Base-by-base conservation (phyloP, 2,888 invertebrate genomes). In the Branchellion lobata region DNA sequence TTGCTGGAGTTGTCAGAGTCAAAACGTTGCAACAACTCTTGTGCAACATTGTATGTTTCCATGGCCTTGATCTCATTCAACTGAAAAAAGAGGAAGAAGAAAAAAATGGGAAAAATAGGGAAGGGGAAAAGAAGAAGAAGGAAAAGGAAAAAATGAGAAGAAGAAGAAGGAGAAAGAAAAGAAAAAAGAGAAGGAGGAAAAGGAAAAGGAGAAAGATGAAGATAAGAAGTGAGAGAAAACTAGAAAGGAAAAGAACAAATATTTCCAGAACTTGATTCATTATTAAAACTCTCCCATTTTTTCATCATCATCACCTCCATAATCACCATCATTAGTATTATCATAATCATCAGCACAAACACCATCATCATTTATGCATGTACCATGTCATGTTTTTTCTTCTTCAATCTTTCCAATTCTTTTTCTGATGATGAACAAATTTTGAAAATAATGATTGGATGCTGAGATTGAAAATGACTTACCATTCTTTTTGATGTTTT, bases 51-150 rank as follows among this genome's bases (percentile, higher is more conserved):
- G 87, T 96, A 99, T 0, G 96, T 97, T 88, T 98, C 97, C 57
- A 92, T 97, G 86, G 98, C 96, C 92, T 94, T 96, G 47, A 99
- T 96, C 86, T 94, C 93, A 85, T 98, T 96, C 80, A 99, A 83
- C 81, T 73, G 75, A n/a, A n/a, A n/a, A n/a, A 24, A 34, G n/a
- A 33, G 40, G 0, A 36, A 5, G 3, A 21, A 74, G 34, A 34
- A 74, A 40, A 0, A n/a, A n/a, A n/a, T n/a, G n/a, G n/a, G n/a
- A n/a, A n/a, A n/a, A n/a, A n/a, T n/a, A n/a, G n/a, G n/a, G 5
- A 34, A n/a, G 29, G 61, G 8, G 61, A 76, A n/a, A 21, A 31
- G 5, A 53, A 72, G n/a, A 72, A 24, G 31, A 1, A 14, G 33
- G 65, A 27, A 1, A 78, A 31, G 18, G 40, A 40, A 18, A 76